Conservation (phyloP, 2,888 invertebrate species). For the Heliconius erato region DNA sequence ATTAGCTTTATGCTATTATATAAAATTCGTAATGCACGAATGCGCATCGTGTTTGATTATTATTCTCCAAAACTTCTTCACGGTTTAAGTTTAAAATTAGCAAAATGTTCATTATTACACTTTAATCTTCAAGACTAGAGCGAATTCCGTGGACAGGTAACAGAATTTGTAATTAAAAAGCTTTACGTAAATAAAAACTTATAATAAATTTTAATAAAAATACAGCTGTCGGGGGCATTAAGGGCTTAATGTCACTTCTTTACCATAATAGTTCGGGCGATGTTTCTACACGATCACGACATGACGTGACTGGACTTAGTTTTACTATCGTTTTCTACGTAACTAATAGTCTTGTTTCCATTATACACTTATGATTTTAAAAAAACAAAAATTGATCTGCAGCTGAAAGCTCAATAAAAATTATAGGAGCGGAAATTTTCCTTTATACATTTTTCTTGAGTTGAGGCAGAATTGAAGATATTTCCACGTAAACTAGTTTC, state of each 20-base stretch:
- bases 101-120: neutral
- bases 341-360: conserved; percentile 37
- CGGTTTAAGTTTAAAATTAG: neutral
- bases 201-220: conserved; percentile 6
- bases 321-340: conserved; percentile 43
- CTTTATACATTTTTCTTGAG: neutral
- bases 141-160: neutral
- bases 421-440: neutral
- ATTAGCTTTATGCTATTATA: conserved; percentile 1
- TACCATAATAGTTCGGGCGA: conserved; percentile 38
- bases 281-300: conserved; percentile 53
- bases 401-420: neutral
- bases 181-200: neutral
- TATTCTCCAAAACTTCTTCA: neutral
- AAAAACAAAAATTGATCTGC: neutral
- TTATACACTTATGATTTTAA: conserved; percentile 17
- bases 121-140: neutral
- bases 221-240: conserved; percentile 22
- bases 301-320: conserved; percentile 58
- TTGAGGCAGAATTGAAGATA: neutral
- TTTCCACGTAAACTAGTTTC: neutral
- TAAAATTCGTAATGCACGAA: conserved; percentile 21
- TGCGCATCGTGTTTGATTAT: neutral
- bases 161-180: neutral
- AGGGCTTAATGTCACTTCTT: conserved; percentile 31